Base-by-base conservation (phyloP, 2,797 vertebrate species). In the Geotrypetes seraphini region DNA sequence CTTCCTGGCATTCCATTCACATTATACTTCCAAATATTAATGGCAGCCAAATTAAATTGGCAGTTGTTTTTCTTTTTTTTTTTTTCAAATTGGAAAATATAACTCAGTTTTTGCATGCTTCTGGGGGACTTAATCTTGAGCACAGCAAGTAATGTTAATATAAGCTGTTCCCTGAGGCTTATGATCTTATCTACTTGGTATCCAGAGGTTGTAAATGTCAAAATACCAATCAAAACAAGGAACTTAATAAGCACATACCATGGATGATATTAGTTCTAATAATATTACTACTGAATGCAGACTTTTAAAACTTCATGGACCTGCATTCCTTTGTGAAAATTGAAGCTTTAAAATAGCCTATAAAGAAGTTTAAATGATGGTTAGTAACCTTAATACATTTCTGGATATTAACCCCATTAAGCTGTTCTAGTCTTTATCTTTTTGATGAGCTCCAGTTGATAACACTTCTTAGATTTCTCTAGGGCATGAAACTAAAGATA, bases 181-280 rank as follows among this genome's bases (percentile, higher is more conserved):
- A 36, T 10, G 48, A 31, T 23, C 8, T 43, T 42, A 43, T 37
- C 29, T 36, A 49, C 38, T 22, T 58, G 36, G 20, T 10, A 26
- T 44, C 28, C 30, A 46, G 43, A 54, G 31, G 16, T 22, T 49
- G 39, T 18, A 53, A 62, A 67, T 1, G 1, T 43, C 56, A 63
- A 43, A 23, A 38, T 64, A 39, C 19, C 42, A 31, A 31, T 55
- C 52, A 66, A 42, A 50, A 20, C 29, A 48, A 51, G 31, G 32
- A 58, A 46, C 23, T 49, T 65, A 66, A 53, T 48, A 45, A 62
- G 23, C 24, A 28, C 20, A 37, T 31, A 36, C 28, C 8, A 36
- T n/a, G 5, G 21, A 34, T 32, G 26, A 36, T 38, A 48, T 55
- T 53, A 47, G 5, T 22, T 48, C 5, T 37, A 28, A 20, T 39